Evolutionary conservation across 2,797 vertebrate species (phyloP).

Genomic region (Epinephelus malabaricus): DNA sequence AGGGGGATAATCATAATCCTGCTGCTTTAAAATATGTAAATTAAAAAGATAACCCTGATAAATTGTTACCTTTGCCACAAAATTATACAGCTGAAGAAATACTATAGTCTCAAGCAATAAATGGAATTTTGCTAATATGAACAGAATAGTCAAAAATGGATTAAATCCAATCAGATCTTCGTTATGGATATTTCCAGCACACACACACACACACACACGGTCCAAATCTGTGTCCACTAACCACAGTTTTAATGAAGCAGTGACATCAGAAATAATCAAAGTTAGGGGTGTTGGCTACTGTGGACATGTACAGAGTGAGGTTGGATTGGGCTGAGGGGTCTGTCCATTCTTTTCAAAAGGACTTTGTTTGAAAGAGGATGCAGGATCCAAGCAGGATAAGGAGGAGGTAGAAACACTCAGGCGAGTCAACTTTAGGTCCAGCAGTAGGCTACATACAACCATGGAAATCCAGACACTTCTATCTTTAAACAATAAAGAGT

Average conservation of each 20-base stretch:
- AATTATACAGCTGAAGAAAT: not conserved
- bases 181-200: not conserved
- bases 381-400: not conserved
- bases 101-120: not conserved
- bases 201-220: too few relatives aligned
- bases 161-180: not conserved
- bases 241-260: slow-evolving; percentile 18
- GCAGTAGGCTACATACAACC: not conserved
- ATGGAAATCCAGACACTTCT: not conserved
- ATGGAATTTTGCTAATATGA: not conserved
- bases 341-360: not conserved
- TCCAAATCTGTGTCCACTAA: slow-evolving; percentile 4
- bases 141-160: not conserved
- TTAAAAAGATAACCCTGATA: not conserved
- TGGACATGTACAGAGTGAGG: not conserved
- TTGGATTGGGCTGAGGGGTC: not conserved
- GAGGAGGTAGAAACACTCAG: not conserved
- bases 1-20: not conserved
- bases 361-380: not conserved
- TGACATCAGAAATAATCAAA: slow-evolving; percentile 12
- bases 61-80: not conserved
- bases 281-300: not conserved
- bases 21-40: not conserved
- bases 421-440: not conserved
- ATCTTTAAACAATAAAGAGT: not conserved